A percentile compares a stretch with the other conserved stretches of the same genome.
Evolutionary conservation across 2,113 vertebrate genomes (phyloP).

Genomic region (Cinclus cinclus): DNA sequence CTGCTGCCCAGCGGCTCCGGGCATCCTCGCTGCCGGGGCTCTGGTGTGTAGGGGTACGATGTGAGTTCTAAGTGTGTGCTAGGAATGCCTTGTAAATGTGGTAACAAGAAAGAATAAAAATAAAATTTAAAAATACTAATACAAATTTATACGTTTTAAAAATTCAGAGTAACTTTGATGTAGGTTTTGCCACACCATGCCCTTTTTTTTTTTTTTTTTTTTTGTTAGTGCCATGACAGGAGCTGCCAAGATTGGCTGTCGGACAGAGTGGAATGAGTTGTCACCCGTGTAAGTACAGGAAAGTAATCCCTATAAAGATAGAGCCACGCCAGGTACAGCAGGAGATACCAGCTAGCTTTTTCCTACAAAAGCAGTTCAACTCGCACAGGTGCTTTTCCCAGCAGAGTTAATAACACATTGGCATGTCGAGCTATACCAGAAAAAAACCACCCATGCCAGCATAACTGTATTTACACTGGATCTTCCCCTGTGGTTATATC

Average conservation of each 20-base stretch:
- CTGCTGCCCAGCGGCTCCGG: neutral
- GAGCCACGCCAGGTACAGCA: neutral
- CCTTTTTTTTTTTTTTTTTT: no score
- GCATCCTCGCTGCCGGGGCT: accelerated
- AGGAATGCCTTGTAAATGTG: accelerated
- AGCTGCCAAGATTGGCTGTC: neutral
- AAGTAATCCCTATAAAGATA: neutral
- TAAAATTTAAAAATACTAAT: neutral
- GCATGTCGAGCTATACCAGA: neutral
- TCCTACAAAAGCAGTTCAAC: neutral
- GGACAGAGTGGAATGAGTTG: neutral
- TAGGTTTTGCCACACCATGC: accelerated
- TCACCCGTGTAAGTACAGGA: neutral
- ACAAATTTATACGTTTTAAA: neutral
- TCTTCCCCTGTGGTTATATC: neutral
- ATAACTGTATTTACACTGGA: neutral
- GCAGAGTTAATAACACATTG: neutral
- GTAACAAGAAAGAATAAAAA: neutral
- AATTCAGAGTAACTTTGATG: neutral
- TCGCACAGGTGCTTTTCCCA: neutral
- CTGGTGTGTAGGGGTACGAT: accelerated
- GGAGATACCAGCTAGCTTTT: neutral
- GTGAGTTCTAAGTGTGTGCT: neutral
- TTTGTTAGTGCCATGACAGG: neutral
- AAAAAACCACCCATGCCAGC: neutral